Percentiles rank a stretch among this genome's conserved stretches.
phyloP scores from a whole-genome alignment of 2,113 vertebrate genomes.

The Excalfactoria chinensis region DNA sequence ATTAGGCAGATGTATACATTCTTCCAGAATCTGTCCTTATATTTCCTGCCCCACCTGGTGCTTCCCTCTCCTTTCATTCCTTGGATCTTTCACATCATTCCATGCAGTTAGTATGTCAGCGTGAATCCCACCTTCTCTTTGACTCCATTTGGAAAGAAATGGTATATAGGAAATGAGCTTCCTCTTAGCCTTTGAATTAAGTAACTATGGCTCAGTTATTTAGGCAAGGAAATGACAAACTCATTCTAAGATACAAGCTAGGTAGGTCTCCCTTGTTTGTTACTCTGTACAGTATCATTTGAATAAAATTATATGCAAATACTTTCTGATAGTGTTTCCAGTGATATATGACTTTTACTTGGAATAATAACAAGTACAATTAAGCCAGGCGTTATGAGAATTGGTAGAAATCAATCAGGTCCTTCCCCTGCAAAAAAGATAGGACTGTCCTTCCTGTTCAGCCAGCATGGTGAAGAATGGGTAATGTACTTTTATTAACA shows the following conservation, averaged over 20 bases:
- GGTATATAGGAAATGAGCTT: background rate
- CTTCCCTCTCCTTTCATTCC: background rate
- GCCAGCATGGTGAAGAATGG: background rate
- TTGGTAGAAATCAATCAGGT: background rate
- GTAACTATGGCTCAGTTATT: background rate
- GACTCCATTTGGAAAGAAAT: background rate
- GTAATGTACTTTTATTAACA: background rate
- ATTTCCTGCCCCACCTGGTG: background rate
- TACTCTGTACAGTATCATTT: background rate
- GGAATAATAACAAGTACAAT: background rate
- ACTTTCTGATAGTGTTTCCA: background rate
- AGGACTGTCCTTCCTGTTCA: background rate
- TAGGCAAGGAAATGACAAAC: background rate
- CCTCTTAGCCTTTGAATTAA: background rate
- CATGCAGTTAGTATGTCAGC: background rate
- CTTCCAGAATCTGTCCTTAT: background rate
- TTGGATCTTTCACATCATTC: accelerated
- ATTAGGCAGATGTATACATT: background rate
- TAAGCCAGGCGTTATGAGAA: background rate
- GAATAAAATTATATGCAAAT: background rate
- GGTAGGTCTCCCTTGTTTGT: background rate
- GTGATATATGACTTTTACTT: background rate
- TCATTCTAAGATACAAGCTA: background rate
- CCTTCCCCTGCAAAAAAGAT: background rate
- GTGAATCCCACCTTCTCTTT: background rate